Evolutionary conservation across 2,888 invertebrate genomes (phyloP).

Genomic region (Pomacea canaliculata): DNA sequence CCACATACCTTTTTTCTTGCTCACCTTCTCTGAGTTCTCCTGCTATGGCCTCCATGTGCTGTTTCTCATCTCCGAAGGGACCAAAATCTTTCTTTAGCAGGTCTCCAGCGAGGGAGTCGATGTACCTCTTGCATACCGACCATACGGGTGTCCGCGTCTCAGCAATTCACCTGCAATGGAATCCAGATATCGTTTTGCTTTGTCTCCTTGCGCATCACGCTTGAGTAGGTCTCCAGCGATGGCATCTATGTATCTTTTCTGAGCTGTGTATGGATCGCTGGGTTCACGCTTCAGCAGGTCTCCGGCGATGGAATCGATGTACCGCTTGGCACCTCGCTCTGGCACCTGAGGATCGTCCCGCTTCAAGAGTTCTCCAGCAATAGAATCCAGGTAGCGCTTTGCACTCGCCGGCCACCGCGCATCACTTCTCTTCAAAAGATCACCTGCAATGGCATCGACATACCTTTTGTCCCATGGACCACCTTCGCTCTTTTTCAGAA

Average conservation of each 20-base stretch:
- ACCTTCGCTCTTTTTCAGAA: not conserved
- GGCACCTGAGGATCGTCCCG: not conserved
- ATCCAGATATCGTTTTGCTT: constrained; percentile 7
- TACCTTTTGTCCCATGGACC: not conserved
- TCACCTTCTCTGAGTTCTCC: not conserved
- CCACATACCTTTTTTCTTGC: constrained; percentile 4
- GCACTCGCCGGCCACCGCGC: not conserved
- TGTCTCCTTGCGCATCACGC: not conserved
- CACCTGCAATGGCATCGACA: constrained; percentile 4
- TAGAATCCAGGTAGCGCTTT: constrained; percentile 6
- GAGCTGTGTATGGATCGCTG: not conserved
- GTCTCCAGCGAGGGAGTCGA: not conserved
- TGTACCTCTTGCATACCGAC: not conserved
- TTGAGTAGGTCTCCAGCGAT: constrained; percentile 12
- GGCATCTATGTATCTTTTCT: not conserved
- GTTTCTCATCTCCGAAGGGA: not conserved
- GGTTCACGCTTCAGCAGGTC: not conserved
- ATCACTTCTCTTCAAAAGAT: constrained; percentile 10
- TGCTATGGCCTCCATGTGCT: not conserved
- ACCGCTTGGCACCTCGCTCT: not conserved
- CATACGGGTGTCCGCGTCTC: not conserved
- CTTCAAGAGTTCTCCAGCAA: constrained; percentile 6
- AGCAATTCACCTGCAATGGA: constrained; percentile 16
- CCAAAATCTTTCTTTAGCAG: not conserved
- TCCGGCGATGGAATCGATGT: not conserved